These are phyloP conservation scores for Scopus umbretta DNA, from an alignment of 2,113 vertebrate genomes.

Conservation along the genomic window DNA sequence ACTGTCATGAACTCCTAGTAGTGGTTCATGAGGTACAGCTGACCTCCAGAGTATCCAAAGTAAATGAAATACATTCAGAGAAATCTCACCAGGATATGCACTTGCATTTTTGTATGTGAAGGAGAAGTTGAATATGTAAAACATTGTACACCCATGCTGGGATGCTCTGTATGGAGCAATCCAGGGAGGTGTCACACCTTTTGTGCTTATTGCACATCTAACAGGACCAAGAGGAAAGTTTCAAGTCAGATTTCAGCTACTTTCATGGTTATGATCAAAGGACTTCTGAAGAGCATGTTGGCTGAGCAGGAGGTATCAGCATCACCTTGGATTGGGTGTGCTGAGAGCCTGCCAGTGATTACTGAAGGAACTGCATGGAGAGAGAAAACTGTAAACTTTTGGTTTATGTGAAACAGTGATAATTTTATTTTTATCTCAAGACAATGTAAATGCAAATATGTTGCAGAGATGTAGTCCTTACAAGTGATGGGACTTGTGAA, in stretches of 20 bases:
- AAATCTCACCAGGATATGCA: not conserved
- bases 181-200: too few relatives aligned
- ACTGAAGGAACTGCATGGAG: not conserved
- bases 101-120: not conserved
- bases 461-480: not conserved
- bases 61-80: not conserved
- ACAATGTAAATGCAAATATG: not conserved
- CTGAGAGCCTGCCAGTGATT: not conserved
- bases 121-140: not conserved
- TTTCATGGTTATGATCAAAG: not conserved
- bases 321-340: not conserved
- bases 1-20: fast-evolving
- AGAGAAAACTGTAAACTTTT: not conserved
- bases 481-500: not conserved
- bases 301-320: not conserved
- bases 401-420: not conserved
- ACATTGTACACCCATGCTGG: not conserved
- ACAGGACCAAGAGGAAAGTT: not conserved
- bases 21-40: not conserved
- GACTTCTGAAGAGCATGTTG: not conserved
- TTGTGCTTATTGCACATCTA: not conserved
- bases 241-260: not conserved
- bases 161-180: not conserved
- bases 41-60: not conserved
- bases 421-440: not conserved